Base-by-base conservation (phyloP, 2,113 vertebrate species). In the Talpa occidentalis region DNA sequence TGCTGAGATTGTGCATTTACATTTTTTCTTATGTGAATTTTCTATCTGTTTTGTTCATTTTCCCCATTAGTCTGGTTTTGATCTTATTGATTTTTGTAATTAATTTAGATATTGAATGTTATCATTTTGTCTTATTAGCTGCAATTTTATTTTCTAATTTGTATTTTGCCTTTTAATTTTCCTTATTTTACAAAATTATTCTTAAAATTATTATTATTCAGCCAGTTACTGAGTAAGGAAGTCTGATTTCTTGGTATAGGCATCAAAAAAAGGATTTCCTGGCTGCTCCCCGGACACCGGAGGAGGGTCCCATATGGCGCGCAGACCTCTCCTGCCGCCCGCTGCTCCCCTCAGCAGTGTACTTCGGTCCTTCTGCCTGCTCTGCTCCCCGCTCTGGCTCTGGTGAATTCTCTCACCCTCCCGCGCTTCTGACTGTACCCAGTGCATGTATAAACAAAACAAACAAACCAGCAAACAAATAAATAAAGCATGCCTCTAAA, bases 31-130 rank as follows among this genome's bases (percentile, higher is more conserved):
- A 47, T 30, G 26, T 40, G 73, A 70, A 32, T 72, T 88, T 91
- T 67, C 78, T 88, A 52, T 91, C 40, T 91, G 66, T 24, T 81
- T 93, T 81, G 44, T 64, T 96, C 42, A n/a, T 77, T 91, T 85
- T 77, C 17, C 8, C n/a, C 82, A 44, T 44, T 22, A 49, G 49
- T 88, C 40, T 74, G 79, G 4, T 35, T 91, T 95, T 62, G 62
- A 17, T 79, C 6, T 11, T 26, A 76, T 28, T 88, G 74, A 93
- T 89, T 77, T 94, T 94, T 62, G 74, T 87, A 54, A 82, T 35
- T 77, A 47, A 84, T 79, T 37, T 40, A 70, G 80, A 52, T 70
- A 47, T 54, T 47, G 42, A 64, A 69, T 86, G 22, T 40, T 87
- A 54, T 12, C 2, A 35, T 47, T 91, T 91, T 32, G 10, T 69